Evolutionary conservation across 37 sponge, comb jelly and placozoan species (phyloP), one percentile per base, ranked within the genome.

Genomic region (Geodia barretti): DNA sequence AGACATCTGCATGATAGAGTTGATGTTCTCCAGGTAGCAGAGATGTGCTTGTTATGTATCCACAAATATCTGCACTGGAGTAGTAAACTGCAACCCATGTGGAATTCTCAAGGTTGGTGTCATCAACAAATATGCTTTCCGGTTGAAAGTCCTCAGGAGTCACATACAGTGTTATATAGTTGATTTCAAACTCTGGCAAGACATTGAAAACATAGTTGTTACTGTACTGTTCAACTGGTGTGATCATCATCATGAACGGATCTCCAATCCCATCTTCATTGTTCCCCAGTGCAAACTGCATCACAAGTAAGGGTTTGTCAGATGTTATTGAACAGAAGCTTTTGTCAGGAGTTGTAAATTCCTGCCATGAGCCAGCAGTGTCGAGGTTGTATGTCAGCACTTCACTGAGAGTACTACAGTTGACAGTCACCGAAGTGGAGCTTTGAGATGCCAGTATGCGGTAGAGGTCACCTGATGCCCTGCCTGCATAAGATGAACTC

Each of bases 211-310:
- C 81, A 82, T 91, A 91, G 62, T 59, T 85, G 68, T 76, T 80
- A 59, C 74, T 68, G 54, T 81, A 88, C 70, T 92, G 93, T 68
- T 87, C 85, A 84, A 88, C 64, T 35, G 93, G 84, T 40, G 89
- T 82, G 24, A 93, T 43, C 39, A 82, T 78, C 59, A 63, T 65
- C 83, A 93, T 85, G 43, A 85, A 84, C 31, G 89, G 89, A 72
- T 88, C 93, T 7, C 79, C 78, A 64, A 71, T 20, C 1, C 24
- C 40, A n/a, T n/a, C 70, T 34, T 38, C 7, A 19, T 34, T 33
- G 42, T 79, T 23, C 59, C 80, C 90, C 26, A 66, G 41, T 26
- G 68, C 43, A 65, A 66, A 76, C 62, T 81, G 78, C 26, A 73
- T 75, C 32, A 90, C 82, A 1, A 77, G 62, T 21, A 90, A 28